Evolutionary conservation across 2,888 invertebrate species (phyloP).

Genomic region (Andrena bucephala): DNA sequence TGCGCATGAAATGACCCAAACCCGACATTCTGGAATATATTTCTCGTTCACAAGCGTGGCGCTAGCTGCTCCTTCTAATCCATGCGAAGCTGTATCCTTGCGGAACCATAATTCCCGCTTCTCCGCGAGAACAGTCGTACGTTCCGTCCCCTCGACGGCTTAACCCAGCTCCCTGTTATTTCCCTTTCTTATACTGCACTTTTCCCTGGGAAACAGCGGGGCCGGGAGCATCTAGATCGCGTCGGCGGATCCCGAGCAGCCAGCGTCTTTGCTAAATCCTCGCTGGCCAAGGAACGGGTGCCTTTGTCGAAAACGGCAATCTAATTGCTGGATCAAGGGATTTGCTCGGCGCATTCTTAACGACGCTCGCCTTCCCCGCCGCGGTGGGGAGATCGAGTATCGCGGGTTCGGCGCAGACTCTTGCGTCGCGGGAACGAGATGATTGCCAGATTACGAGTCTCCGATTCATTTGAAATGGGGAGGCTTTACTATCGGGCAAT

Average conservation of each 20-base stretch:
- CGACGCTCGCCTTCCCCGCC: slow-evolving; percentile 11
- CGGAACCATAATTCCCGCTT: slow-evolving; percentile 59
- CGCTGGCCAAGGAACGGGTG: slow-evolving; percentile 8
- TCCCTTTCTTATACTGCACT: slow-evolving; percentile 22
- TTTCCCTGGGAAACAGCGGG: slow-evolving; percentile 24
- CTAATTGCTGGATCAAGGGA: slow-evolving; percentile 65
- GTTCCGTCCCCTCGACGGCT: slow-evolving; percentile 48
- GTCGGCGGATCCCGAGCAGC: slow-evolving; percentile 32
- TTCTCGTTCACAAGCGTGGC: slow-evolving; percentile 35
- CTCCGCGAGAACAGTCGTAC: slow-evolving; percentile 45
- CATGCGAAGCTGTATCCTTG: slow-evolving; percentile 18
- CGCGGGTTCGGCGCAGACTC: neutral
- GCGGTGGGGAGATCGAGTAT: neutral
- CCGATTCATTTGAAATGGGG: neutral
- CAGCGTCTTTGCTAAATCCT: slow-evolving; percentile 49
- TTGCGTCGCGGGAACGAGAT: neutral
- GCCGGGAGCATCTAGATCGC: slow-evolving; percentile 24
- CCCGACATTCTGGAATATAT: neutral
- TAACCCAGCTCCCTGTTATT: slow-evolving; percentile 50
- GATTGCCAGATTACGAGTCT: neutral
- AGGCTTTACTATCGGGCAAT: too few species aligned
- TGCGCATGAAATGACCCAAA: too few species aligned
- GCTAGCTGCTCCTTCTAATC: slow-evolving; percentile 50
- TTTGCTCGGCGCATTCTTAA: slow-evolving; percentile 53
- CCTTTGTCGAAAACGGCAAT: slow-evolving; percentile 57